Percentiles rank a stretch among this genome's conserved stretches.
Evolutionary conservation across 92 coral and sea anemone species (phyloP).

Genomic region (Diadumene lineata): DNA sequence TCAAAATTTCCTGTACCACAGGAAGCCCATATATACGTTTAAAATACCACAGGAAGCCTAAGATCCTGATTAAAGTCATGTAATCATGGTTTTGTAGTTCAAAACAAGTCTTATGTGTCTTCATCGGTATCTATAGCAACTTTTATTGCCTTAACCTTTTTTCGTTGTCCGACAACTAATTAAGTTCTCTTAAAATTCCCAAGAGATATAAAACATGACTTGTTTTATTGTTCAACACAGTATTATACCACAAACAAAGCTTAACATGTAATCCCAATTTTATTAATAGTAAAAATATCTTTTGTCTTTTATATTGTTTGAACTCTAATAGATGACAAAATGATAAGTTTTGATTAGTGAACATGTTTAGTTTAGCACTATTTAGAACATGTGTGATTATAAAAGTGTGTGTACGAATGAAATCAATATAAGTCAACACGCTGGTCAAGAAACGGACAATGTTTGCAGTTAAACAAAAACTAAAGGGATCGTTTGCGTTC

Average conservation of each 20-base stretch:
- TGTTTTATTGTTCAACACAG: conserved; percentile 6
- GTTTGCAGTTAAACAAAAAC: too few species aligned
- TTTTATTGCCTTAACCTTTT: conserved; percentile 11
- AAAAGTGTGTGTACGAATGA: neutral
- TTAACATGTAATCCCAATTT: conserved; percentile 9
- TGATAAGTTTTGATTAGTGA: neutral
- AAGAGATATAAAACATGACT: conserved; percentile 16
- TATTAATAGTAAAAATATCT: conserved; percentile 1
- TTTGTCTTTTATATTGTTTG: conserved; percentile 1
- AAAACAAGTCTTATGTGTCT: conserved; percentile 10
- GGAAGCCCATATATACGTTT: neutral
- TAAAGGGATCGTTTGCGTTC: neutral
- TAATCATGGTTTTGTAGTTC: neutral
- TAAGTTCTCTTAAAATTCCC: conserved; percentile 7
- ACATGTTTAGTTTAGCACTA: neutral
- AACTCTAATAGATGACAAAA: neutral
- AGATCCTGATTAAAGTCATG: neutral
- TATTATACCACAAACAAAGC: neutral
- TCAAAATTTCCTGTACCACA: neutral
- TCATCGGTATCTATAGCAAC: neutral
- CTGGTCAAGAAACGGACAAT: neutral
- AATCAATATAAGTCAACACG: neutral
- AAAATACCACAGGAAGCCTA: neutral
- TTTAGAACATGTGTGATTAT: neutral
- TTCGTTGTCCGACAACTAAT: conserved; percentile 27